Evolutionary conservation across 2,797 vertebrate species (phyloP).

Genomic region (Ataeniobius toweri): DNA sequence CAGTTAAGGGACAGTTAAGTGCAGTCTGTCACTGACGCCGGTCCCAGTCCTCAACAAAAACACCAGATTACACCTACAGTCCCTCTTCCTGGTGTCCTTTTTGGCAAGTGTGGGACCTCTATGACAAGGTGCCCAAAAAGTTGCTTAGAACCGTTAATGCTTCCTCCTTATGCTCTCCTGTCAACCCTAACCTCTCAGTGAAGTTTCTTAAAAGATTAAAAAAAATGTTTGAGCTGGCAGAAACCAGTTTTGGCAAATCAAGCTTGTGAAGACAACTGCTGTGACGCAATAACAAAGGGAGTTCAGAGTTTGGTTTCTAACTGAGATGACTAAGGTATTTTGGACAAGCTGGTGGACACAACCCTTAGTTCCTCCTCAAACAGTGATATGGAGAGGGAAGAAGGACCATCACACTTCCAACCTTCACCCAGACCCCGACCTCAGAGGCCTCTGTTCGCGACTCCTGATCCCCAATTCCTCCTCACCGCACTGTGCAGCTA

Average conservation of each 20-base stretch:
- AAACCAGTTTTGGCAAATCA: conserved; percentile 48
- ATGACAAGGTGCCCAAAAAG: conserved; percentile 42
- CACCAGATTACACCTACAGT: conserved; percentile 21
- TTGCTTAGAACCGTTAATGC: conserved; percentile 33
- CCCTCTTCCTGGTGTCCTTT: conserved; percentile 19
- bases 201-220: conserved; percentile 1
- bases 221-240: conserved; percentile 1
- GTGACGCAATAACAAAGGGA: conserved; percentile 32
- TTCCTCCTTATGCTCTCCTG: neutral
- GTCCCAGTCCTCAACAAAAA: conserved; percentile 47
- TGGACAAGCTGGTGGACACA: conserved; percentile 49
- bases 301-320: conserved; percentile 19
- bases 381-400: conserved; percentile 39
- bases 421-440: neutral
- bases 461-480: conserved; percentile 49
- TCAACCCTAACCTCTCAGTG: neutral
- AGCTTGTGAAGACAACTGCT: conserved; percentile 12
- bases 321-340: conserved; percentile 23
- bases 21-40: conserved; percentile 59
- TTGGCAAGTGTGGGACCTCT: conserved; percentile 39
- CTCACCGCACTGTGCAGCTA: conserved; percentile 67
- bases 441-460: conserved; percentile 10
- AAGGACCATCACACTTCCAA: conserved; percentile 35
- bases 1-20: conserved; percentile 71
- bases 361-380: conserved; percentile 40